These are phyloP conservation scores for Triplophysa bombifrons DNA, from an alignment of 2,797 vertebrate genomes.

Conservation along the genomic window DNA sequence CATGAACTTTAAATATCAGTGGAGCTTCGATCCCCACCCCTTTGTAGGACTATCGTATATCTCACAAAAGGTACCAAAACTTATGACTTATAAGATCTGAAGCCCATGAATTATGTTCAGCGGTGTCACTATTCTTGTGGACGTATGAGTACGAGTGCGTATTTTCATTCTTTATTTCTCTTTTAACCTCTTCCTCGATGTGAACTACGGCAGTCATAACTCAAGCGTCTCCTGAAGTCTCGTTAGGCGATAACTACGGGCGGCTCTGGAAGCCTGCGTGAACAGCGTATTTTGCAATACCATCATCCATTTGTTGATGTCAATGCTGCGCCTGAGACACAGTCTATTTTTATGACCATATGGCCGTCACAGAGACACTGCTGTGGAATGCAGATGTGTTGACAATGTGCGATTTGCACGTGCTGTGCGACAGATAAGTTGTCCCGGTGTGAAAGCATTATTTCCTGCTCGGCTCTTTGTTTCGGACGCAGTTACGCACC, in stretches of 20 bases:
- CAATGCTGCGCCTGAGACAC: constrained; percentile 22
- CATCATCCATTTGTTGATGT: constrained; percentile 45
- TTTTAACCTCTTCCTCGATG: constrained; percentile 38
- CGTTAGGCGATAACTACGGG: constrained; percentile 33
- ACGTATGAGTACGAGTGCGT: constrained; percentile 26
- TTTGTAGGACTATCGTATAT: not conserved
- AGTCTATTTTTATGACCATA: constrained; percentile 53
- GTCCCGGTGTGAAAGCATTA: constrained; percentile 41
- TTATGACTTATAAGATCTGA: constrained; percentile 35
- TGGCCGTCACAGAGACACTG: constrained; percentile 47
- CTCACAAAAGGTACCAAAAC: not conserved
- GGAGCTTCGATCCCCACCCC: constrained; percentile 17
- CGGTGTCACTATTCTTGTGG: constrained; percentile 29
- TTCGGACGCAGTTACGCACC: constrained; percentile 38
- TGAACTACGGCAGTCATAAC: constrained; percentile 34
- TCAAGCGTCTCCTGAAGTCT: constrained; percentile 31
- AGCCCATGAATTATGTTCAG: constrained; percentile 53
- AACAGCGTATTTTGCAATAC: constrained; percentile 30
- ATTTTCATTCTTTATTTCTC: constrained; percentile 46
- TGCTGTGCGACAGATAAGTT: constrained; percentile 50
- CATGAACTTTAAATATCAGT: constrained; percentile 41
- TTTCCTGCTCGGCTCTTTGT: constrained; percentile 15
- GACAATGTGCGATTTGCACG: constrained; percentile 54
- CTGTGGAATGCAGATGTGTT: constrained; percentile 60
- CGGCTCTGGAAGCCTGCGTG: constrained; percentile 31